These are phyloP conservation scores for Myotis lucifugus DNA, from an alignment of 2,113 vertebrate genomes.

Conservation along the genomic window DNA sequence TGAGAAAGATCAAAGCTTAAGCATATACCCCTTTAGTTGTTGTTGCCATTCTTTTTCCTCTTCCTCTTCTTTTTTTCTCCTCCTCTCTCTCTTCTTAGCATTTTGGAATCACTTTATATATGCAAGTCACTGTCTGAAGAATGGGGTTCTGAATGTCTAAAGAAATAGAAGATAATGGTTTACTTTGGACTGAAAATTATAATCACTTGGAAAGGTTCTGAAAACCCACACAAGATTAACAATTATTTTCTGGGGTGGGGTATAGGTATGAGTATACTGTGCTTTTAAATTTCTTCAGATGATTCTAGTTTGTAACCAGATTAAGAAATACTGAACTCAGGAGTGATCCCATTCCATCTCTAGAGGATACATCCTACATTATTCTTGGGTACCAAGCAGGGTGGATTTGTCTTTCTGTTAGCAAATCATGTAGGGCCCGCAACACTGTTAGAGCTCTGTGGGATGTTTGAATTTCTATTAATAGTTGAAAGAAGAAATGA, in stretches of 20 bases:
- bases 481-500: background rate
- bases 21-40: rapidly evolving
- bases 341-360: background rate
- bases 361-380: background rate
- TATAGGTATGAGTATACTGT: background rate
- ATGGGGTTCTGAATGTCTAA: background rate
- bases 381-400: background rate
- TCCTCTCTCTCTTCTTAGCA: background rate
- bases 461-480: background rate
- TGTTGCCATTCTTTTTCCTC: background rate
- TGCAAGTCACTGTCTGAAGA: background rate
- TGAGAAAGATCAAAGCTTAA: background rate
- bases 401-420: background rate
- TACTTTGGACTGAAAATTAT: background rate
- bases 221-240: background rate
- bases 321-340: background rate
- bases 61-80: background rate
- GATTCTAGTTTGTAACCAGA: background rate
- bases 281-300: background rate
- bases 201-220: background rate
- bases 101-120: background rate
- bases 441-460: background rate
- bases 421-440: background rate
- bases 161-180: background rate
- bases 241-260: background rate